Evolutionary conservation across 2,888 invertebrate species (phyloP).

Genomic region (Drosophila pegasa): DNA sequence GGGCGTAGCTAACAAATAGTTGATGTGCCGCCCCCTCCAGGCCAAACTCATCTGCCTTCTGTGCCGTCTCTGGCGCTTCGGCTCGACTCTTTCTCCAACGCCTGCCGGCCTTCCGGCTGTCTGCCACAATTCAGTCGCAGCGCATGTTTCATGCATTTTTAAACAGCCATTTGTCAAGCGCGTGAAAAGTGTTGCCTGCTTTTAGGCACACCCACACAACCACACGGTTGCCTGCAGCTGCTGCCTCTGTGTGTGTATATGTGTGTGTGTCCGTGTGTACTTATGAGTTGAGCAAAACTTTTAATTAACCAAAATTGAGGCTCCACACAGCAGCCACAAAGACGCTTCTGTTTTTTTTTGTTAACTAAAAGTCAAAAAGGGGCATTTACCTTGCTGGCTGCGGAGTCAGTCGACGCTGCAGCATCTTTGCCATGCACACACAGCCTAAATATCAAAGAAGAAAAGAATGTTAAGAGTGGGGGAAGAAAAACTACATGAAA

Average conservation of each 20-base stretch:
- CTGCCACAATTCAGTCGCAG: conserved; percentile 35
- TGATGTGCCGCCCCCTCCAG: conserved; percentile 30
- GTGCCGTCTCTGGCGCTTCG: neutral
- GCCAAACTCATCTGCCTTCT: neutral
- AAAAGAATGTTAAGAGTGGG: neutral
- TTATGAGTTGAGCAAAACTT: conserved; percentile 52
- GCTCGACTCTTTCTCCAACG: neutral
- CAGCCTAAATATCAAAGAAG: conserved; percentile 1
- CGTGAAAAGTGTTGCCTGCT: conserved; percentile 58
- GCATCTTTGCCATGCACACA: conserved; percentile 2
- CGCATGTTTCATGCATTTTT: conserved; percentile 70
- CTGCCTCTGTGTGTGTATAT: neutral
- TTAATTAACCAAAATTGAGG: conserved; percentile 71
- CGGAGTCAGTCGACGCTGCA: conserved; percentile 20
- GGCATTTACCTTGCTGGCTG: conserved; percentile 33
- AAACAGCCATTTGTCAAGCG: conserved; percentile 73
- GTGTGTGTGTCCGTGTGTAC: conserved; percentile 23
- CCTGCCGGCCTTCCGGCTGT: conserved; percentile 7
- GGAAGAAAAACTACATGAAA: conserved; percentile 32
- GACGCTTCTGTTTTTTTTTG: conserved; percentile 36
- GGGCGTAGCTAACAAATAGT: conserved; percentile 54
- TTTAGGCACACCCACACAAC: conserved; percentile 25
- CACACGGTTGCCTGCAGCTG: conserved; percentile 10
- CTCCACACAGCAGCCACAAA: conserved; percentile 44
- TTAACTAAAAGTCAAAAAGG: conserved; percentile 37